Percentiles rank a stretch among this genome's conserved stretches.
Evolutionary conservation across 1,140 invertebrate species (phyloP).

Genomic region (Mylabris phalerata): DNA sequence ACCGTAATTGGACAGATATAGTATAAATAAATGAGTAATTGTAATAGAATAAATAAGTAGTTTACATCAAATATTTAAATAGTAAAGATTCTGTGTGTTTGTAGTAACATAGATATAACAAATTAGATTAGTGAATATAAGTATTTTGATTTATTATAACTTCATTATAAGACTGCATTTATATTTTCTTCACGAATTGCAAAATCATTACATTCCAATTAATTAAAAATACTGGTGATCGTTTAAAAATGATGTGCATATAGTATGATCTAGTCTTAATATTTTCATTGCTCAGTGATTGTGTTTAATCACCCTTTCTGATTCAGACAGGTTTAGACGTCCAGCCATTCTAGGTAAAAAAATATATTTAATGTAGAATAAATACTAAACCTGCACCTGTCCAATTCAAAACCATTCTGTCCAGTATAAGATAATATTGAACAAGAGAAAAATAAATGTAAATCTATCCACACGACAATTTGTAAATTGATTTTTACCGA

Average conservation of each 20-base stretch:
- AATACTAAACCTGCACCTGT: slow-evolving; percentile 34
- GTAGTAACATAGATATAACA: slow-evolving; percentile 25
- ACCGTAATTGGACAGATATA: slow-evolving; percentile 18
- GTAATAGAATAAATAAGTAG: slow-evolving; percentile 27
- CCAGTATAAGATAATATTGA: slow-evolving; percentile 24
- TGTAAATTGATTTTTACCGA: slow-evolving; percentile 11
- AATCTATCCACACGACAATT: slow-evolving; percentile 11
- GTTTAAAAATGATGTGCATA: slow-evolving; percentile 14
- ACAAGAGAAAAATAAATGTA: neutral
- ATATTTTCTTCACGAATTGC: slow-evolving; percentile 6
- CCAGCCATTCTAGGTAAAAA: slow-evolving; percentile 16
- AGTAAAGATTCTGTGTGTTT: slow-evolving; percentile 27
- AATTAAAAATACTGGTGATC: slow-evolving; percentile 17
- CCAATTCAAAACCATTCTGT: slow-evolving; percentile 33
- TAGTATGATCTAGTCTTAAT: slow-evolving; percentile 33
- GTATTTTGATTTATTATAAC: slow-evolving; percentile 19
- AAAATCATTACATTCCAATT: slow-evolving; percentile 25
- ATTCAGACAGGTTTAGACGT: slow-evolving; percentile 32
- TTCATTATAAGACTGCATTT: slow-evolving; percentile 14
- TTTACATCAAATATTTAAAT: slow-evolving; percentile 31
- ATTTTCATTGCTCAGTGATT: slow-evolving; percentile 32
- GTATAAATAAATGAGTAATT: slow-evolving; percentile 22
- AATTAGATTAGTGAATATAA: slow-evolving; percentile 7
- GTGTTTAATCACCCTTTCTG: slow-evolving; percentile 21
- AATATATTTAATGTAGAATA: slow-evolving; percentile 25